These are phyloP conservation scores for Pelecanoides urinatrix DNA, from an alignment of 2,113 vertebrate genomes.

Conservation along the genomic window DNA sequence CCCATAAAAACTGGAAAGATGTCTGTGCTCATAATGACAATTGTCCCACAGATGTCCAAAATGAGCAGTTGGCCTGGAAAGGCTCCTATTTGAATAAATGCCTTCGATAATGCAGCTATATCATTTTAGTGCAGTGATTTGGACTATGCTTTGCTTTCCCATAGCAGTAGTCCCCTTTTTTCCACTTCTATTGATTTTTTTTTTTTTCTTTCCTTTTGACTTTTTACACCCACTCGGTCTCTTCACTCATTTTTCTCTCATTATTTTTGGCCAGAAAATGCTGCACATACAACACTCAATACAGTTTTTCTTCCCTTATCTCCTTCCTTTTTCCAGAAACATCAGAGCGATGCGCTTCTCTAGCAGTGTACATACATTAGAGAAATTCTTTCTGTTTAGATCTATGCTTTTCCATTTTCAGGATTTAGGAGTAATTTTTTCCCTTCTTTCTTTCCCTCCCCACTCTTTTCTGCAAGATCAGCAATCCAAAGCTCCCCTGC, in stretches of 20 bases:
- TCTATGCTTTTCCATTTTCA: background rate
- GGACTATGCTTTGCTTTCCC: background rate
- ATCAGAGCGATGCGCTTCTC: background rate
- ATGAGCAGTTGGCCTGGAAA: background rate
- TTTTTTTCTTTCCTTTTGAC: background rate
- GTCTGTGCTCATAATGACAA: background rate
- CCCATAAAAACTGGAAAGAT: background rate
- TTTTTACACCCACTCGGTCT: background rate
- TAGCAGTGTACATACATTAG: background rate
- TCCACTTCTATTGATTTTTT: background rate
- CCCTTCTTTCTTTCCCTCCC: background rate
- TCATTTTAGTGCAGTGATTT: background rate
- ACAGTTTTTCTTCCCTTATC: background rate
- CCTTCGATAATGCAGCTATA: background rate
- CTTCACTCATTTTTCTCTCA: background rate
- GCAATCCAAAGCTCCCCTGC: background rate
- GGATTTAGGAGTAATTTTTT: background rate
- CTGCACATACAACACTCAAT: fast-evolving
- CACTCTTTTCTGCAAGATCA: background rate
- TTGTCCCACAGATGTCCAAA: background rate
- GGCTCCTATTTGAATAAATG: background rate
- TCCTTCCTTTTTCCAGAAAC: background rate
- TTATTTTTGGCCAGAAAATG: background rate
- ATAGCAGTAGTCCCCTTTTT: background rate
- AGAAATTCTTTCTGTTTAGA: background rate